Base-by-base conservation (phyloP, 1,140 invertebrate genomes). In the Galendromus occidentalis region DNA sequence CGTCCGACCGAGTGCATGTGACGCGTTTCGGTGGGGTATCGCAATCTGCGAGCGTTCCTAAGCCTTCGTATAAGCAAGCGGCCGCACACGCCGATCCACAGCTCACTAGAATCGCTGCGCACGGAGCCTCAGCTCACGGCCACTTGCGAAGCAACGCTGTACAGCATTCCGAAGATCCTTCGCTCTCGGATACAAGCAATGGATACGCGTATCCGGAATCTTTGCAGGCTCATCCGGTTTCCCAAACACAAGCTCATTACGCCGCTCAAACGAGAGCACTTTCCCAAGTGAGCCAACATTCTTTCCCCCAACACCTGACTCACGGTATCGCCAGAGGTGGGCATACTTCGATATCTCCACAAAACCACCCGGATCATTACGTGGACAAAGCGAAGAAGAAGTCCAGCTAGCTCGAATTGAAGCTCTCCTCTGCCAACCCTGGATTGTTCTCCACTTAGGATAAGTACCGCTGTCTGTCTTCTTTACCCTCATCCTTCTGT, bases 321-420 rank as follows among this genome's bases (percentile, higher is more conserved):
- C 51, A 25, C 22, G 51, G 51, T 59, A 59, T 59, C 22, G 51
- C 51, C 25, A 25, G 51, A 25, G 22, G 22, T 33, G 33, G 12
- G 14, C 45, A 20, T 4, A 6, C 45, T 20, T 17, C 25, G 45
- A 1, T 6, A 39, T 39, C 45, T 4, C 4, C 45, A 4, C 45
- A 4, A 5, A 4, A 47, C 45, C 51, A 18, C 51, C 17, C n/a
- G 20, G 51, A 22, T 25, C 25, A 29, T 22, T 59, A 59, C 22
- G 51, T 29, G 14, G 51, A 59, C n/a, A 59, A 59, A 33, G 25
- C 51, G 1, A 59, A 59, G 20, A 59, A 59, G 51, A 59, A 59
- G 20, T 59, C 51, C 2, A 59, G 51, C 51, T 59, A 59, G 14
- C n/a, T n/a, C n/a, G n/a, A n/a, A n/a, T n/a, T n/a, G 42, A 44